Base-by-base conservation (phyloP, 2,888 invertebrate species). In the Sesia bembeciformis region DNA sequence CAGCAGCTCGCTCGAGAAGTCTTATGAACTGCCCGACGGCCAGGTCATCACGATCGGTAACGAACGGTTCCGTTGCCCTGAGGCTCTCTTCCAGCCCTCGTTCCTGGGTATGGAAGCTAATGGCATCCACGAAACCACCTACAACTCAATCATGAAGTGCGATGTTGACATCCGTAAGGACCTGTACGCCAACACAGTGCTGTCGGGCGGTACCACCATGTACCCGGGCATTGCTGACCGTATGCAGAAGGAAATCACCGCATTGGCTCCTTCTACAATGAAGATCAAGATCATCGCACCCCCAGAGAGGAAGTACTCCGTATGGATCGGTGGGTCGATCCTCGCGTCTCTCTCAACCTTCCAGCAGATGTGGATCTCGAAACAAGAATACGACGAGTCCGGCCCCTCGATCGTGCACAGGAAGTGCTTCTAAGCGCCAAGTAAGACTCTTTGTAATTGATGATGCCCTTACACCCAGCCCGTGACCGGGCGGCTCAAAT, bases 61-160 rank as follows among this genome's bases (percentile, higher is more conserved):
- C 86, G 97, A 97, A 80, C 91, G 97, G 74, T 97, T 97, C 96
- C 95, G 97, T 90, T 96, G 97, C 81, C 97, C 97, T n/a, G 97
- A 97, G 82, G 96, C 97, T 59, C 93, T 97, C 64, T 97, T 97
- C 96, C 97, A 97, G 81, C 97, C 97, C 66, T 96, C 96, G 57
- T 97, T 97, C 95, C 83, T 96, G 91, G 94, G 94, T 72, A 94
- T 95, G 94, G 95, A 96, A 92, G 94, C 96, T 57, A 94, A 93
- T 72, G 96, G 96, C 65, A 95, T 96, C 83, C 96, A 96, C 80
- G 96, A 96, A 84, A 96, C 96, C 69, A 95, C 95, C 42, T 98
- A 97, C 93, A 97, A 97, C 88, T 96, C 96, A 56, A 97, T 97
- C 93, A 97, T 97, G 97, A 97, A 97, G 93, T 97, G 97, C 91